Conservation (phyloP, 2,888 invertebrate genomes). For the Oligia fasciuncula region DNA sequence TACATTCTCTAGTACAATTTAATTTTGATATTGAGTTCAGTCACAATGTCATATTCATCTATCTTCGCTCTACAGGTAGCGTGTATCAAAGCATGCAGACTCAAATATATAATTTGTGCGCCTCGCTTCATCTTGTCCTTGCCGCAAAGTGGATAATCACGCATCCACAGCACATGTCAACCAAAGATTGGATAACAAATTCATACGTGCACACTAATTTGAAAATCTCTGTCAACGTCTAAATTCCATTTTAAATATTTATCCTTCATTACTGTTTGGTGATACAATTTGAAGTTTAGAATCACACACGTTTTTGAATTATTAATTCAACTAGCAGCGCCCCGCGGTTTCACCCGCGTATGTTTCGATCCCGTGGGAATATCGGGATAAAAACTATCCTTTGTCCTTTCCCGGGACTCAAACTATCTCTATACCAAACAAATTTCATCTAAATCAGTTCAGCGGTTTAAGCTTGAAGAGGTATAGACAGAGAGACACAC, state of each 20-base stretch:
- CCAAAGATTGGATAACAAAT: slow-evolving; percentile 84
- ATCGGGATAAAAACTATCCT: too few species aligned
- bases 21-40: not conserved
- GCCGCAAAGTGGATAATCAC: slow-evolving; percentile 88
- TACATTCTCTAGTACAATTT: not conserved
- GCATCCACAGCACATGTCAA: slow-evolving; percentile 77
- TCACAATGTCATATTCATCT: slow-evolving; percentile 47
- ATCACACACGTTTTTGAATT: slow-evolving; percentile 27
- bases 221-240: slow-evolving; percentile 52
- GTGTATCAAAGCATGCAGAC: slow-evolving; percentile 38
- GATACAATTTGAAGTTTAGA: slow-evolving; percentile 39
- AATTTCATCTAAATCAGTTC: too few species aligned
- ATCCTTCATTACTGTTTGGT: slow-evolving; percentile 62
- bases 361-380: too few species aligned
- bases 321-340: slow-evolving; percentile 3
- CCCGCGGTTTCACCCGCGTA: too few species aligned
- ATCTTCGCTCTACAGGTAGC: slow-evolving; percentile 25
- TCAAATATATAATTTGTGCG: slow-evolving; percentile 72
- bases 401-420: too few species aligned
- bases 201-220: slow-evolving; percentile 81
- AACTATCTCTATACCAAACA: too few species aligned
- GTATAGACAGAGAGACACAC: too few species aligned
- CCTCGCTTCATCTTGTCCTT: slow-evolving; percentile 77
- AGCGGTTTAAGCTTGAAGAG: too few species aligned
- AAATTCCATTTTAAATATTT: slow-evolving; percentile 62